Base-by-base conservation (phyloP, 2,888 invertebrate genomes). In the Eristalis arbustorum region DNA sequence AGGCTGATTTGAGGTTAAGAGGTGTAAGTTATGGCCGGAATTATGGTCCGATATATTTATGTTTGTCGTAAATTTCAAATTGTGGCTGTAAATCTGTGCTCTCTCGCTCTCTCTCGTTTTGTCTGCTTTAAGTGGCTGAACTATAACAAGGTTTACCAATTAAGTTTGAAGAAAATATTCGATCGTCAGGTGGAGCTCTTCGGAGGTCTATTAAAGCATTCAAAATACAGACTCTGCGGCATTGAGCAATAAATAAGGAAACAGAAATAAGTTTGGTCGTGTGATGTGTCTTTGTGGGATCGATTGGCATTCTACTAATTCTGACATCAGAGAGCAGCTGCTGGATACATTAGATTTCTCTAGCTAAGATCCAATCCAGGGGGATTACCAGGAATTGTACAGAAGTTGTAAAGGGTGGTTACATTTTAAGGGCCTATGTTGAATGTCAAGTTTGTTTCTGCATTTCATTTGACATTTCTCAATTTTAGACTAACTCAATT, bases 21-120 rank as follows among this genome's bases (percentile, higher is more conserved):
- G 23, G 23, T 42, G 42, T 71, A 42, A 61, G 40, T 71, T 71
- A 59, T 59, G 23, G 18, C 18, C 71, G 23, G 37, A 69, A 25
- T 31, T 25, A 37, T 69, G 37, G 56, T 3, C 49, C 31, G 57
- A 57, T 59, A 61, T 72, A 61, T 61, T 42, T 10, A 23, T 73
- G 56, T 63, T 73, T 72, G 49, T 31, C n/a, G 49, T 56, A 63
- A 64, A 6, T 56, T 74, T 57, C 28, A 49, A 28, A 49, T 64
- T 63, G 73, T 8, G 28, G 40, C 28, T 59, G 28, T 74, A 74
- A 74, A 74, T 74, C 66, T 28, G 49, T 25, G 25, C 3, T 25
- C 25, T 25, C 10, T 22, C 2, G 18, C 14, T 6, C 1, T 8
- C 14, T 14, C n/a, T 66, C 2, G 25, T 18, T 42, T 49, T 25